Base-by-base conservation (phyloP, 2,888 invertebrate species). In the Cepaea hortensis region DNA sequence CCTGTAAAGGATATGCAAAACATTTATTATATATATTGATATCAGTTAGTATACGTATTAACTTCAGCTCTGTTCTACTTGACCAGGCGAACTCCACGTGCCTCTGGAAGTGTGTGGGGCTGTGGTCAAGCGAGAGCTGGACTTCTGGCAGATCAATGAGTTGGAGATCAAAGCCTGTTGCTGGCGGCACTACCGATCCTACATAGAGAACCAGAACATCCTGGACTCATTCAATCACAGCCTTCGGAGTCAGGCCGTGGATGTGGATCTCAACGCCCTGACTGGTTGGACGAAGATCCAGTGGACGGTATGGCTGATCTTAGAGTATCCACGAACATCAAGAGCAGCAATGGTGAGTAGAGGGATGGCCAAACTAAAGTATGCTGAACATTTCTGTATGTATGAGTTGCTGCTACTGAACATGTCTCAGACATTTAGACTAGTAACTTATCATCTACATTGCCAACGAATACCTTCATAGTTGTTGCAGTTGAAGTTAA, bases 101-200 rank as follows among this genome's bases (percentile, higher is more conserved):
- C 94, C 94, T 0, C 89, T 93, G 80, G 93, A 93, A 88, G 94
- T 94, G 7, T 94, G 94, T 85, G 94, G 94, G 6, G 94, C 94
- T 18, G 94, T 94, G 46, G 94, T 94, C 55, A 93, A 93, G 88
- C 89, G 94, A 46, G 94, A 94, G 87, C 89, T 94, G 77, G 93
- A 93, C 87, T 94, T 92, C 90, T 94, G 94, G 94, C 93, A 93
- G 86, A 92, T 94, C 35, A 92, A 93, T 85, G 93, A 94, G 89
- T 90, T 91, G 83, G 91, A 91, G 84, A 93, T 94, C 83, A 93
- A 93, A 87, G 92, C 94, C 4, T 94, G 94, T 87, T 94, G 94
- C 87, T 93, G 93, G 93, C 90, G 92, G n/a, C 93, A 93, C 81
- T 94, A 93, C 90, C 87, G 93, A 23, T 92, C 92, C 4, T 93